Evolutionary conservation across 1,140 invertebrate species (phyloP), one percentile per base, ranked within the genome.

Genomic region (Drosophila grimshawi): DNA sequence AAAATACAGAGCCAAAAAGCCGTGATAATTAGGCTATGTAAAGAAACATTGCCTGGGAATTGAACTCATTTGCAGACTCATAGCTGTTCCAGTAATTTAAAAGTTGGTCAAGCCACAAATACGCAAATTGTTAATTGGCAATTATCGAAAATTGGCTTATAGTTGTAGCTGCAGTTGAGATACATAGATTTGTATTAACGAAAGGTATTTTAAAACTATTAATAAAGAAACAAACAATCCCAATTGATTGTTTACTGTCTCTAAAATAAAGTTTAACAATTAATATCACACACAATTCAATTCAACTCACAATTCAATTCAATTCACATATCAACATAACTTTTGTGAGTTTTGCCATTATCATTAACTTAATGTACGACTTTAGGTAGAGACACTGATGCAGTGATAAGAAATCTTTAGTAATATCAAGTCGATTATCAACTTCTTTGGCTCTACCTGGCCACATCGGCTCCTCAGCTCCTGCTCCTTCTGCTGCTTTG

Each of bases 331-430:
- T 49, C 45, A 49, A 45, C 43, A 62, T 49, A 37, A 62, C 11
- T 49, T 39, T 49, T 49, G 29, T 30, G 29, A 29, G 41, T 33
- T 43, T 43, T 33, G 11, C 45, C 45, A 67, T 67, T 59, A 71
- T 71, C 70, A 55, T 55, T 43, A 73, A 59, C 33, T 68, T 60
- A 66, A 73, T 67, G 39, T 51, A 39, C 46, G 43, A 59, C 5
- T 57, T 39, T 19, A 64, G 55, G 68, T 65, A 43, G 61, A 30
- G 19, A 57, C 56, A 56, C 35, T 53, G 33, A 45, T 11, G 19
- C 62, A n/a, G 30, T 56, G 69, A 72, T 72, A 72, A 72, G 63
- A 8, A 32, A 72, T 72, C 63, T 66, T 56, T 35, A 30, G 52
- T 29, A 57, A 57, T 43, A 72, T 72, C 43, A 45, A 53, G 45